Conservation (phyloP, 92 coral and sea anemone genomes). For the Umimayanthus kanabou region DNA sequence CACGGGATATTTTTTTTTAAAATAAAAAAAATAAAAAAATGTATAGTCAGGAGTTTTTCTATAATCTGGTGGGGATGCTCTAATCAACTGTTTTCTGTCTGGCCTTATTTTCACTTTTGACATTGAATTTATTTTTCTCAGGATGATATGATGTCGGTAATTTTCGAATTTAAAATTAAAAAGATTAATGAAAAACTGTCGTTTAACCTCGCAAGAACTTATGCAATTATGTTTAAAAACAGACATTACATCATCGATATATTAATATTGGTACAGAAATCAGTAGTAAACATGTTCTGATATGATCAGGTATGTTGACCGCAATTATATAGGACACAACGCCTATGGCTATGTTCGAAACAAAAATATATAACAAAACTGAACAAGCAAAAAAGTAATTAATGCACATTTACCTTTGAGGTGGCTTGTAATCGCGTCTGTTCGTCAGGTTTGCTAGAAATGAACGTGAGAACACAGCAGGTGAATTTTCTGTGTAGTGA, state of each 20-base stretch:
- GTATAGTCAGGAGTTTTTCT: too few species aligned
- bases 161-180: too few species aligned
- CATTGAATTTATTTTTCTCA: too few species aligned
- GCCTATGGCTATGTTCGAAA: not conserved
- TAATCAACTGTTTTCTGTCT: too few species aligned
- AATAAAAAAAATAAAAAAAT: too few species aligned
- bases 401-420: constrained; percentile 4
- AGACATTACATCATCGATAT: not conserved
- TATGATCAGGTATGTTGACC: not conserved
- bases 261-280: not conserved
- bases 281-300: not conserved
- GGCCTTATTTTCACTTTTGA: too few species aligned
- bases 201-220: not conserved
- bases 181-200: not conserved
- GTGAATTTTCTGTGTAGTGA: not conserved
- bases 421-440: not conserved
- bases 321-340: not conserved
- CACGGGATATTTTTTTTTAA: too few species aligned
- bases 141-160: not conserved
- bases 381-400: not conserved
- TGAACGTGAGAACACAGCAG: constrained; percentile 29
- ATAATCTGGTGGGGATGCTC: too few species aligned
- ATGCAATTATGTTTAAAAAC: not conserved
- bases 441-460: constrained; percentile 3
- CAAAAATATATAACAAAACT: not conserved